Evolutionary conservation across 2,888 invertebrate species (phyloP), one percentile per base, ranked within the genome.

Genomic region (Noctua janthe): DNA sequence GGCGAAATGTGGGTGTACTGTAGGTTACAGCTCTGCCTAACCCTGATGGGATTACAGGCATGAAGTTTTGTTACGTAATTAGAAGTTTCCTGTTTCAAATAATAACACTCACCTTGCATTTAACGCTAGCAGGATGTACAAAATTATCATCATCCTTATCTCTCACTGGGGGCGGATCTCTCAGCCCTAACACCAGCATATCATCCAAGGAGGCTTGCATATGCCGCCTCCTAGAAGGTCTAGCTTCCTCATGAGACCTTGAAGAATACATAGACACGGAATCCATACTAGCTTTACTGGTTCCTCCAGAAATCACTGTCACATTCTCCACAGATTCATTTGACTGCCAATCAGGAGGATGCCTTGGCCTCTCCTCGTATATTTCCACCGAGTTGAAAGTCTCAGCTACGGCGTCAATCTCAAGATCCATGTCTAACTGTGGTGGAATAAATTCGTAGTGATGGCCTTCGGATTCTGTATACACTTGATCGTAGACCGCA

Each of bases 191-290:
- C 88, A 97, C 95, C 20, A 97, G 96, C 92, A 97, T 97, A 88
- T 97, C 97, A 83, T 97, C 97, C 89, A 97, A 93, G 0, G 97
- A 97, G 11, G 97, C 96, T 84, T 97, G 97, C 88, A 97, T 87
- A 59, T 95, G 95, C 77, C 91, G 92, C 64, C 94, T 85, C 15
- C 94, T 86, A 7, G 94, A 87, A 7, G 95, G 95, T 29, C 96
- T 88, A 3, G 96, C 94, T 81, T 95, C 95, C 82, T 98, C 98
- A 81, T 97, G 97, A 89, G 97, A 98, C 87, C 97, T 95, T 4
- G 97, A 97, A 66, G 97, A 98, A 85, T 97, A 97, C 87, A 97
- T 94, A 1, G 97, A 97, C 56, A 97, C 96, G 2, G 97, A 97
- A 87, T 98, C 98, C 83, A 96, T 93, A 86, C 96, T 95, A 0